Conservation (phyloP, 2,797 vertebrate genomes). For the Rhinogobio ventralis region DNA sequence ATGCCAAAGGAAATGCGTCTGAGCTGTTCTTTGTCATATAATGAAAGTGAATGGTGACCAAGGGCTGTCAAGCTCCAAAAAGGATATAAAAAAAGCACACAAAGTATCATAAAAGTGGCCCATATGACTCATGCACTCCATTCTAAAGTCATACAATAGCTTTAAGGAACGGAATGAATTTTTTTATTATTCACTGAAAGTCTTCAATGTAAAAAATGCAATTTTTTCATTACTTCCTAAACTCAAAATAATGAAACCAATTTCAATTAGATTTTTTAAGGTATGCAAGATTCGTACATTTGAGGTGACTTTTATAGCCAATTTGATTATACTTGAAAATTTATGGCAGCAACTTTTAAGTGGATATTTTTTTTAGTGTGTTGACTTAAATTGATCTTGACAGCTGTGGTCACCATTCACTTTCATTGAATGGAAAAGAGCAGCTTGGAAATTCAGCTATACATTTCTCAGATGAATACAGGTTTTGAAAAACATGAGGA, state of each 20-base stretch:
- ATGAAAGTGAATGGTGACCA: background rate
- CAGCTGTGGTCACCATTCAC: background rate
- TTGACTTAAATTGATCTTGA: background rate
- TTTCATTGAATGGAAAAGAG: background rate
- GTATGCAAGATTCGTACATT: no score
- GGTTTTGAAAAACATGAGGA: background rate
- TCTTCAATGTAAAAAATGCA: no score
- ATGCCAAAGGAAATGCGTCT: background rate
- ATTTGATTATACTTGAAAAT: no score
- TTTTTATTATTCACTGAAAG: no score
- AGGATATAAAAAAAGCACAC: background rate
- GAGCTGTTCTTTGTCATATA: background rate
- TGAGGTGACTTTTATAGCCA: no score
- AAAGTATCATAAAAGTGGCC: background rate
- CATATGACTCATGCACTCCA: background rate
- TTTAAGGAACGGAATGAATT: background rate
- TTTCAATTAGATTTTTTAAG: no score
- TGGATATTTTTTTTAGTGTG: no score
- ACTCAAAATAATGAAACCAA: no score
- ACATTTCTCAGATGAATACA: background rate
- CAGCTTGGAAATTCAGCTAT: background rate
- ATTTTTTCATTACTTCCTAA: no score
- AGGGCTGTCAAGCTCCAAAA: slow-evolving; percentile 2
- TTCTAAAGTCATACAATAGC: background rate
- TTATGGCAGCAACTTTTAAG: no score